A percentile compares a stretch with the other conserved stretches of the same genome.
Conservation (phyloP, 2,888 invertebrate species). For the Tanytarsus gracilentus region DNA sequence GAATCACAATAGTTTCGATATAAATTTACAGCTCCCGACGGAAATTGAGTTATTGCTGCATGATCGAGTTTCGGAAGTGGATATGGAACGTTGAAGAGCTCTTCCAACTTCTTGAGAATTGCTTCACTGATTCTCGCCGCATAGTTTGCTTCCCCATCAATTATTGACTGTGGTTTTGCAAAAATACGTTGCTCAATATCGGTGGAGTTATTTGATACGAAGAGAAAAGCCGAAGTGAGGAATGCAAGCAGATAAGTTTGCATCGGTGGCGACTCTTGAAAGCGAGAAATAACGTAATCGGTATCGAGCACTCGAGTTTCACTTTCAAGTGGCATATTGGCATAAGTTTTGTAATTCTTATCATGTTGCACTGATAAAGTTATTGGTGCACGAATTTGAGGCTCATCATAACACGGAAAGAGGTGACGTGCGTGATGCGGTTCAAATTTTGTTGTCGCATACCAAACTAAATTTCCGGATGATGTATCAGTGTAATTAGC, state of each 20-base stretch:
- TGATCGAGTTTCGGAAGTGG: constrained; percentile 47
- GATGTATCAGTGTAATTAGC: neutral
- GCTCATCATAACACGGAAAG: constrained; percentile 64
- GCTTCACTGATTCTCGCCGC: neutral
- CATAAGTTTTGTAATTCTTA: constrained; percentile 33
- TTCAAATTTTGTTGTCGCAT: constrained; percentile 54
- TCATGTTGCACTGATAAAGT: constrained; percentile 49
- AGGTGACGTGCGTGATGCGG: constrained; percentile 51
- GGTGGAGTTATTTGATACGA: constrained; percentile 32
- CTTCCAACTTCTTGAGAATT: constrained; percentile 1
- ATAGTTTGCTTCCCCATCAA: constrained; percentile 1
- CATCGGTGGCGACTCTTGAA: constrained; percentile 50
- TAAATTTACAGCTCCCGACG: too few species aligned
- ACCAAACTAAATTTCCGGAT: constrained; percentile 12
- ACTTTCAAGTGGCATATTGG: constrained; percentile 33
- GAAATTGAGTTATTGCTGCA: constrained; percentile 67
- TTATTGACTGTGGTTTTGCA: constrained; percentile 6
- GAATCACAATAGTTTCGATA: too few species aligned
- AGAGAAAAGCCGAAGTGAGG: constrained; percentile 48
- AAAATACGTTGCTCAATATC: constrained; percentile 1
- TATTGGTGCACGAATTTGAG: constrained; percentile 52
- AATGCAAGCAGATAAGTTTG: constrained; percentile 66
- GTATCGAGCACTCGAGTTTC: neutral
- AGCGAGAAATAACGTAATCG: constrained; percentile 31
- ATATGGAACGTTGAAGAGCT: neutral